These are phyloP conservation scores for Antheraea yamamai DNA, from an alignment of 2,888 invertebrate species.

Conservation along the genomic window DNA sequence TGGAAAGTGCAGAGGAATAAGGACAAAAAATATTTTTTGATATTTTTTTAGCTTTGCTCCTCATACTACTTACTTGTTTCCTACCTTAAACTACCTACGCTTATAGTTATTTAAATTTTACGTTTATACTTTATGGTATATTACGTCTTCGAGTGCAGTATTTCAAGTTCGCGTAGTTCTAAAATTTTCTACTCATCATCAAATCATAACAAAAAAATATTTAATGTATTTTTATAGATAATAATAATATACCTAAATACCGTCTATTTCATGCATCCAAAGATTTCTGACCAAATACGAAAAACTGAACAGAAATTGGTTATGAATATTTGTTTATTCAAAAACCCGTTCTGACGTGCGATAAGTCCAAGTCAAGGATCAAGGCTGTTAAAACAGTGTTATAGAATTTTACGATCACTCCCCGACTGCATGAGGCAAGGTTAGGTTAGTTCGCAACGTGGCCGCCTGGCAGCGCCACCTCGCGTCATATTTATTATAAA, in stretches of 20 bases:
- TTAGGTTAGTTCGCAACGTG: slow-evolving; percentile 80
- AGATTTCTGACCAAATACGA: background rate
- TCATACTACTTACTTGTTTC: background rate
- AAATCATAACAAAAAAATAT: background rate
- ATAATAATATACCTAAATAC: background rate
- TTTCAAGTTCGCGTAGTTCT: no score
- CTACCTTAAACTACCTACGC: no score
- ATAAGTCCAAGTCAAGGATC: slow-evolving; percentile 50
- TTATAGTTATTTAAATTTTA: background rate
- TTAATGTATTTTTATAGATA: background rate
- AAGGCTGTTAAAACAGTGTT: slow-evolving; percentile 50
- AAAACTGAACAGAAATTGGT: background rate
- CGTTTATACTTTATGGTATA: background rate
- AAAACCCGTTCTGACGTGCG: slow-evolving; percentile 33
- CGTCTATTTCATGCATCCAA: background rate
- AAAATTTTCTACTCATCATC: no score
- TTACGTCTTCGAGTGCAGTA: background rate
- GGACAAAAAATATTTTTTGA: background rate
- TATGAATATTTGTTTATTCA: slow-evolving; percentile 1
- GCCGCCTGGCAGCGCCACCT: slow-evolving; percentile 71
- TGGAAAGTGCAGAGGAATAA: background rate
- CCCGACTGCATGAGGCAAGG: slow-evolving; percentile 66
- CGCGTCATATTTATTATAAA: slow-evolving; percentile 53
- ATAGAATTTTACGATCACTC: slow-evolving; percentile 55
- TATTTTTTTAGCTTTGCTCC: background rate